A percentile compares a stretch with the other conserved stretches of the same genome.
phyloP scores from a whole-genome alignment of 2,888 invertebrate species.

The Achlya flavicornis region DNA sequence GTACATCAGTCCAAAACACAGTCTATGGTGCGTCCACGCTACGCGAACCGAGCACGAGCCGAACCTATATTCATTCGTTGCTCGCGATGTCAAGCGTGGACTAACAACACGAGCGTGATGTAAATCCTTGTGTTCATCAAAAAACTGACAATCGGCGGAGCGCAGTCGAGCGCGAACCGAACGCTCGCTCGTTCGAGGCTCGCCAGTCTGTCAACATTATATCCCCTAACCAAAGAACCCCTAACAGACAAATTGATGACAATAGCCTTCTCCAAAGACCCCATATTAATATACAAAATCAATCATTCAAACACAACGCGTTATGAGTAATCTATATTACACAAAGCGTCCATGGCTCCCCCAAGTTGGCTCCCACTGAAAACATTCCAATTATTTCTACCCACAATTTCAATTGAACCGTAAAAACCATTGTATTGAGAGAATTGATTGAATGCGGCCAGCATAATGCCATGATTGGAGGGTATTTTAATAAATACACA shows the following conservation, averaged over 20 bases:
- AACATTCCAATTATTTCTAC: constrained; percentile 24
- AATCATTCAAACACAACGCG: constrained; percentile 4
- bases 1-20: no score
- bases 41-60: no score
- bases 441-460: constrained; percentile 21
- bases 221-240: no score
- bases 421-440: constrained; percentile 22
- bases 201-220: no score
- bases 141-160: no score
- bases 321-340: constrained; percentile 1
- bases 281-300: neutral
- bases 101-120: no score
- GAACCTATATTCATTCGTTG: no score
- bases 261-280: neutral
- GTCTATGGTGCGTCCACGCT: no score
- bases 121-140: no score
- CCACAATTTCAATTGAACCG: constrained; percentile 16
- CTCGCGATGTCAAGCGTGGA: no score
- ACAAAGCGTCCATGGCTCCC: neutral
- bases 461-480: constrained; percentile 10
- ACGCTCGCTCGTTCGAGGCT: no score
- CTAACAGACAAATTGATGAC: neutral
- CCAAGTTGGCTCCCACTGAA: neutral
- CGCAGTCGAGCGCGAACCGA: no score
- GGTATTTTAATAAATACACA: constrained; percentile 8